phyloP scores from a whole-genome alignment of 2,113 vertebrate species.

The Prolemur simus region DNA sequence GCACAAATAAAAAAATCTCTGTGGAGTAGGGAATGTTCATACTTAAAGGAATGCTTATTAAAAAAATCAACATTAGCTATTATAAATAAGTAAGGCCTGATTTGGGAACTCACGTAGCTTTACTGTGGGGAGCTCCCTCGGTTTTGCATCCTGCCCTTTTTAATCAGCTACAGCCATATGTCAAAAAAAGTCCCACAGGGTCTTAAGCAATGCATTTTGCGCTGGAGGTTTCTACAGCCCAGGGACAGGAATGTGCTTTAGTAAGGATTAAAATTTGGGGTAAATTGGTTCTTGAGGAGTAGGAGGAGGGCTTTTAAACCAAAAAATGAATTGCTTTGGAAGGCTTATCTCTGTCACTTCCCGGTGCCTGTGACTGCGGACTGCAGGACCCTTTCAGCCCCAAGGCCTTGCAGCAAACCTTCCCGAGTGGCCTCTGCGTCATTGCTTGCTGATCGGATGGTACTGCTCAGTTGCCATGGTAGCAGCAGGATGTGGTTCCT shows the following conservation, averaged over 20 bases:
- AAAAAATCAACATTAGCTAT: not conserved
- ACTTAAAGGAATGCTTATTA: not conserved
- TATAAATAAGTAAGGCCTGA: not conserved
- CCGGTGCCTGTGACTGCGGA: not conserved
- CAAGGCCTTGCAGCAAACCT: slow-evolving; percentile 28
- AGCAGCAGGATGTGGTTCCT: slow-evolving; percentile 90
- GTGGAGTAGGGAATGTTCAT: not conserved
- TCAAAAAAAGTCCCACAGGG: not conserved
- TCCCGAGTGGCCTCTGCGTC: slow-evolving; percentile 76
- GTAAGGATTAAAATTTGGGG: not conserved
- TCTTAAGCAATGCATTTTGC: not conserved
- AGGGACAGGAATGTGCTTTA: not conserved
- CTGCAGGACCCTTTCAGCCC: not conserved
- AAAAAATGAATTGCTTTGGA: not conserved
- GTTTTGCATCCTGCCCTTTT: not conserved
- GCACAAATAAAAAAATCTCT: too few species aligned
- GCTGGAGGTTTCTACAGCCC: slow-evolving; percentile 12
- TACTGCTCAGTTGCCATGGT: slow-evolving; percentile 85
- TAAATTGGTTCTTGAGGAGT: not conserved
- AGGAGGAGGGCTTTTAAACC: slow-evolving; percentile 30
- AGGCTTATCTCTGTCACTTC: slow-evolving; percentile 36
- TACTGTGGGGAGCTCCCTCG: not conserved
- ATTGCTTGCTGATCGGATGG: slow-evolving; percentile 75
- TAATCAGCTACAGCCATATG: fast-evolving
- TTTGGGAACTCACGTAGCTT: not conserved